Evolutionary conservation across 35 echinoderm and acorn worm species (phyloP), one percentile per base, ranked within the genome.

Genomic region (Eucidaris tribuloides): DNA sequence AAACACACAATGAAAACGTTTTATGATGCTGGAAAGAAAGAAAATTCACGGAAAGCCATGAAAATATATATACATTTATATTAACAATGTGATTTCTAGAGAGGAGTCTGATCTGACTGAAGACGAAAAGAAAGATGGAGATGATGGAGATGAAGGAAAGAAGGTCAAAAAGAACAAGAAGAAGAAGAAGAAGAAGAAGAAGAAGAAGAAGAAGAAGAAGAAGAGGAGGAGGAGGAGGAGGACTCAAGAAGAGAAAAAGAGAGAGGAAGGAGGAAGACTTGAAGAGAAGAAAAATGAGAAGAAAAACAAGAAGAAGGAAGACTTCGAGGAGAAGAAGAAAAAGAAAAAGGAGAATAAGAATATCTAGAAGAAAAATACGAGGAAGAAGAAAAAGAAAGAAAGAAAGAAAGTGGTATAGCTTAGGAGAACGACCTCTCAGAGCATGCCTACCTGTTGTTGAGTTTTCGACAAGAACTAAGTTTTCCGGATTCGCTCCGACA

Each of bases 401-500:
- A n/a, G n/a, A n/a, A n/a, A n/a, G n/a, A n/a, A n/a, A n/a, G n/a
- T n/a, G n/a, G n/a, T n/a, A n/a, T n/a, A n/a, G n/a, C n/a, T n/a
- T n/a, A n/a, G n/a, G n/a, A n/a, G n/a, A n/a, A n/a, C n/a, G 49
- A 54, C n/a, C 9, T 66, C 13, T 66, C 25, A 13, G 18, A 11
- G 13, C 25, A 9, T 11, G 13, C 65, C 77, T 68, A 89, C 91
- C 91, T 54, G 45, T 65, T 7, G 85, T 84, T 49, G 81, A 57
- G 80, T 94, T 94, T 48, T 94, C 85, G 70, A 94, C 43, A 34
- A 94, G 65, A 19, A 88, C 81, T 28, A 94, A 43, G 44, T 94
- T 78, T 32, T 89, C 85, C 1, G 71, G 27, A 13, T 87, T 88
- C 58, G 91, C 78, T 29, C 91, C 85, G 17, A 94, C 86, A 89